These are phyloP conservation scores for Thunnus maccoyii DNA, from an alignment of 2,113 vertebrate species.

Conservation along the genomic window DNA sequence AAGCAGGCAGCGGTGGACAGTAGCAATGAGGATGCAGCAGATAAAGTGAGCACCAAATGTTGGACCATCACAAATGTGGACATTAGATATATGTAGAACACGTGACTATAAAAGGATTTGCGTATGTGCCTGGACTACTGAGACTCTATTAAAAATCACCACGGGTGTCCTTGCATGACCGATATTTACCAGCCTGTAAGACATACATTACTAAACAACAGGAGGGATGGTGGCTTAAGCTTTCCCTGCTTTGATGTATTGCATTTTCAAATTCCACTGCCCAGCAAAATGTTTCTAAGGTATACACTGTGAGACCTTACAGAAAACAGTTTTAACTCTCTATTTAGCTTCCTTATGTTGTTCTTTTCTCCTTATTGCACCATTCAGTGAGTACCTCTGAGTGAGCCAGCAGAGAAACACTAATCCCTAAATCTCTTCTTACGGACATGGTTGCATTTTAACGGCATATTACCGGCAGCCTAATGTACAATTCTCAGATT, in stretches of 20 bases:
- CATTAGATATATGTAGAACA: neutral
- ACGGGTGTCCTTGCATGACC: neutral
- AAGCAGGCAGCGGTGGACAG: no score
- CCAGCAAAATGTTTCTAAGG: neutral
- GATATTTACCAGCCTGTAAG: neutral
- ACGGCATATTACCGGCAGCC: slow-evolving; percentile 54
- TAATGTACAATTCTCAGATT: slow-evolving; percentile 35
- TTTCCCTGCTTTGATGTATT: slow-evolving; percentile 8
- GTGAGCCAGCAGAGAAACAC: slow-evolving; percentile 38
- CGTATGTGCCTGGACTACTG: neutral
- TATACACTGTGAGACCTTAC: slow-evolving; percentile 4
- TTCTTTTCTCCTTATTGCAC: slow-evolving; percentile 42
- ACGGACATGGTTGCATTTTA: slow-evolving; percentile 57
- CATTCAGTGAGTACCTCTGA: slow-evolving; percentile 40
- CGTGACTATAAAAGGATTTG: neutral
- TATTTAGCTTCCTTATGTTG: slow-evolving; percentile 14
- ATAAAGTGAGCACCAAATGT: no score
- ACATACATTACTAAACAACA: neutral
- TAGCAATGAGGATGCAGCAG: no score
- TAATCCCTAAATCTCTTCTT: slow-evolving; percentile 60
- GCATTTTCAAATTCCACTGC: slow-evolving; percentile 14
- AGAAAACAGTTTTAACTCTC: slow-evolving; percentile 50
- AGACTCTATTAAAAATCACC: neutral
- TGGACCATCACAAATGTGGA: no score
- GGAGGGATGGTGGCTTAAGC: neutral